Conservation (phyloP, 2,888 invertebrate genomes). For the Strigamia maritima region DNA sequence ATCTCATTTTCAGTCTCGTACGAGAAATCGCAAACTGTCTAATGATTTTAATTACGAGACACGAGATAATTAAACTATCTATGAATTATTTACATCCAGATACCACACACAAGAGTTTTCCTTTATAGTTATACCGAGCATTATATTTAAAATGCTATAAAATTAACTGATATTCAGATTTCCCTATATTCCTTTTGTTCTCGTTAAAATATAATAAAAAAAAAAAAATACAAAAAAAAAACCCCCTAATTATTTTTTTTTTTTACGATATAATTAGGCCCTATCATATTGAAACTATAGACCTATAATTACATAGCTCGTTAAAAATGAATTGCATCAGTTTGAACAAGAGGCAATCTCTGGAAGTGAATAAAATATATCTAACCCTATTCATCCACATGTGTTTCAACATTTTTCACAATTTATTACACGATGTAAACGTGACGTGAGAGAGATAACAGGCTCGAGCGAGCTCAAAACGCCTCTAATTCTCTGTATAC, state of each 20-base stretch:
- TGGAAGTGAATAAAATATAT: constrained; percentile 16
- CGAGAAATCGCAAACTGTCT: no score
- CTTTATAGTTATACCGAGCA: no score
- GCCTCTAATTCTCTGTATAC: no score
- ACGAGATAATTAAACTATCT: no score
- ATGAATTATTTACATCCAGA: no score
- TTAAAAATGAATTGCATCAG: constrained; percentile 12
- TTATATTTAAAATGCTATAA: no score
- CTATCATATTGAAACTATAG: not conserved
- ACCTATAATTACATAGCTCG: not conserved
- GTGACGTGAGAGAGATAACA: constrained; percentile 25
- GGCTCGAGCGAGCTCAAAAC: not conserved
- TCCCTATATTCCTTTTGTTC: not conserved
- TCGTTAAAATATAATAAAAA: not conserved
- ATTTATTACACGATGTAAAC: not conserved
- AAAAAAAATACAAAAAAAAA: not conserved
- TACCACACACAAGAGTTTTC: no score
- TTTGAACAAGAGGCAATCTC: not conserved
- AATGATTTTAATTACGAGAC: no score
- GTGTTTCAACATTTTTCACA: not conserved
- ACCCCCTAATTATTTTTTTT: not conserved
- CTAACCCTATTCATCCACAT: not conserved
- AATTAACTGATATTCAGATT: no score
- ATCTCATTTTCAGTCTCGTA: no score
- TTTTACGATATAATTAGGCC: not conserved